phyloP scores from a whole-genome alignment of 2,888 invertebrate species.

The Ormyrus labotus region DNA sequence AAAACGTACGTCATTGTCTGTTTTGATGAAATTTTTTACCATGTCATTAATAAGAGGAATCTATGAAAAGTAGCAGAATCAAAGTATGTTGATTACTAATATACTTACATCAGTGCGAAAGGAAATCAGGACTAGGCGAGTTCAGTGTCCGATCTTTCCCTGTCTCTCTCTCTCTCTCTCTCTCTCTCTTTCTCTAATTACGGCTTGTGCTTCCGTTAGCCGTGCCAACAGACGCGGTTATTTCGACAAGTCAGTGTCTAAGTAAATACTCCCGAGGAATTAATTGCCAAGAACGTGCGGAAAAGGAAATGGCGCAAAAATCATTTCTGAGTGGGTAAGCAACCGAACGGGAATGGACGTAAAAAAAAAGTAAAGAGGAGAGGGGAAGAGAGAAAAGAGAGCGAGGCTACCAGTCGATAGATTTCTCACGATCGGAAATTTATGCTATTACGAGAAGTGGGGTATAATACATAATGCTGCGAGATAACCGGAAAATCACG shows the following conservation, averaged over 20 bases:
- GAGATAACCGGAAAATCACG: slow-evolving; percentile 48
- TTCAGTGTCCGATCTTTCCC: slow-evolving; percentile 3
- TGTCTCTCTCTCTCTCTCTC: slow-evolving; percentile 6
- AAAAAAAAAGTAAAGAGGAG: slow-evolving; percentile 1
- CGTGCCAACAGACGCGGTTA: slow-evolving; percentile 35
- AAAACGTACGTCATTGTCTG: background rate
- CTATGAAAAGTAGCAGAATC: no score
- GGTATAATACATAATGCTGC: slow-evolving; percentile 42
- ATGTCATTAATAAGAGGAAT: no score
- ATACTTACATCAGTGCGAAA: background rate
- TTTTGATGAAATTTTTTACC: slow-evolving; percentile 26
- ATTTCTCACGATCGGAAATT: slow-evolving; percentile 59
- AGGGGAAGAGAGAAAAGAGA: slow-evolving; percentile 12
- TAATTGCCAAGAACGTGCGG: slow-evolving; percentile 53
- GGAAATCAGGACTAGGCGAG: slow-evolving; percentile 4
- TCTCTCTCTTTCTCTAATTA: slow-evolving; percentile 46
- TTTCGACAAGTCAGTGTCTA: slow-evolving; percentile 52
- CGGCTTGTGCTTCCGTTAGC: slow-evolving; percentile 51
- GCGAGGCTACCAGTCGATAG: slow-evolving; percentile 31
- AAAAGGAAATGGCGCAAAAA: slow-evolving; percentile 57
- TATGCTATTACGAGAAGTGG: slow-evolving; percentile 46
- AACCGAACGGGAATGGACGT: background rate
- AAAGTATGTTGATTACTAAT: no score
- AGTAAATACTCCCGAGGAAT: slow-evolving; percentile 55
- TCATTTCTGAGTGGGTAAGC: slow-evolving; percentile 38